Base-by-base conservation (phyloP, 2,888 invertebrate genomes). In the Hesperia comma region DNA sequence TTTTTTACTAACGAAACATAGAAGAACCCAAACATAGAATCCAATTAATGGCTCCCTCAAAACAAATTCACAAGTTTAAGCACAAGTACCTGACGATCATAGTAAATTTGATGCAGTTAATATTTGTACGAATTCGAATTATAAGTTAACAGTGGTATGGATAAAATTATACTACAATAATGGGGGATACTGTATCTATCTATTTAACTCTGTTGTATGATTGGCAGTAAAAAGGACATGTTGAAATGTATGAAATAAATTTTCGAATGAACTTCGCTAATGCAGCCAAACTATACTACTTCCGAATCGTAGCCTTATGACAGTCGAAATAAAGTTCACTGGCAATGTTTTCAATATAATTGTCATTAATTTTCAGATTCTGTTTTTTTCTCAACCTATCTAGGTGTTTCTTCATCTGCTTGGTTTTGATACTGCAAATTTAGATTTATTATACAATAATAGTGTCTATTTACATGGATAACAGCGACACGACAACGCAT, bases 1-100 rank as follows among this genome's bases (percentile, higher is more conserved):
- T 41, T 62, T 62, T 61, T 61, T 61, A 37, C 32, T n/a, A n/a
- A 53, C n/a, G 8, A 53, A 32, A 53, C n/a, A 32, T 32, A 32
- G 19, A 49, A 49, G 19, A 49, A 49, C 49, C 49, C 49, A 12
- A 19, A 19, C 19, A 49, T 49, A 19, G 10, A 19, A 49, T 4
- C 0, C 10, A 12, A 1, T 19, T 19, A 19, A 8, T 4, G 19
- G 37, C 12, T 19, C 10, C 15, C 43, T 15, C n/a, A 6, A 1
- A 6, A 6, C 15, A 43, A 41, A 12, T 46, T 17, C 8, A 46
- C 46, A 46, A 14, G 15, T 17, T 17, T 46, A 46, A 1, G 7
- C 4, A 46, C 15, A 17, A 7, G 15, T 43, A 15, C 15, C 43
- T 5, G 7, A 10, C 6, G 37, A 15, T 43, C n/a, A n/a, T 14